Evolutionary conservation across 2,797 vertebrate species (phyloP), one percentile per base, ranked within the genome.

Genomic region (Phrynocephalus guinanensis): DNA sequence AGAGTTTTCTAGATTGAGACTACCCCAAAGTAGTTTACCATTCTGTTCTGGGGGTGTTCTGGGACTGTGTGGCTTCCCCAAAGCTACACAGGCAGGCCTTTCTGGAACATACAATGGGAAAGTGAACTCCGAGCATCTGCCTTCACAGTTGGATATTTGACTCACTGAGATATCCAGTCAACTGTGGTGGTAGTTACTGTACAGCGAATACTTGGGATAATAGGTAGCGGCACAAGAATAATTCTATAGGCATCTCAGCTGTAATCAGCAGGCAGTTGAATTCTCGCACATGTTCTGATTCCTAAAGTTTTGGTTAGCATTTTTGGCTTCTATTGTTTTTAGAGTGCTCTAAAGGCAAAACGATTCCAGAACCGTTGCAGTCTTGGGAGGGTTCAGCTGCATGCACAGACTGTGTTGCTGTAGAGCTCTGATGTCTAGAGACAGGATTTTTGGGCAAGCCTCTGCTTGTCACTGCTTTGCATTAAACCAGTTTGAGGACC

Each of bases 401-500:
- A 0, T 0, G 5, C 77, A 67, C 24, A 0, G 20, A 0, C 83
- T 82, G 52, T 66, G 72, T 63, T 11, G 68, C 48, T 7, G 56
- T 73, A 56, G 52, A 79, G 22, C 56, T 33, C 68, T 0, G 80
- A n/a, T 87, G 68, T 75, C 70, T 80, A 56, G 77, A 75, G 16
- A 26, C 33, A 30, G 26, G 56, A 83, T 24, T 75, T 84, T 81
- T 38, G 70, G 56, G 60, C 83, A 88, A 26, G 86, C 48, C 50
- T 50, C 79, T 75, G 60, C 86, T 82, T 82, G 86, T 85, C 75
- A 48, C 72, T 82, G 71, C 33, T 87, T 76, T 76, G 73, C 71
- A 87, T 82, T 82, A 87, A 82, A 81, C 28, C 71, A 82, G 79
- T 87, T 82, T 67, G 66, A 82, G 71, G 56, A 75, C 71, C 44